phyloP scores from a whole-genome alignment of 2,113 vertebrate genomes.

The Stigmatopora argus region DNA sequence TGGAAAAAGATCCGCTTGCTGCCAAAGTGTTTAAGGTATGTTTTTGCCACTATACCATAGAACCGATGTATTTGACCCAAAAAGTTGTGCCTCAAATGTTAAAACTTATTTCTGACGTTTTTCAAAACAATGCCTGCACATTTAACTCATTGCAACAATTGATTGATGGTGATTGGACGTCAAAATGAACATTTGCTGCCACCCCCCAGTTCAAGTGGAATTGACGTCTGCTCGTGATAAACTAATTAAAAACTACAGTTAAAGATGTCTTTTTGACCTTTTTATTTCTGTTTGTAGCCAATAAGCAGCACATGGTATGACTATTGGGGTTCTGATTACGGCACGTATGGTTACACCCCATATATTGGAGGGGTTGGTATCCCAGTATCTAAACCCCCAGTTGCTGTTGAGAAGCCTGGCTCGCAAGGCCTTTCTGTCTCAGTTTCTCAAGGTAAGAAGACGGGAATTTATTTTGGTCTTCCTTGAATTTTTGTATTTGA shows the following conservation, averaged over 20 bases:
- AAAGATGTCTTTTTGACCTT: no score
- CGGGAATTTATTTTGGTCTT: not conserved
- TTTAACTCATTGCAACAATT: no score
- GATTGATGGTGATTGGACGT: no score
- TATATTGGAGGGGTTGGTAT: conserved; percentile 93
- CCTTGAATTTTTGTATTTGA: not conserved
- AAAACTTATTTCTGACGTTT: no score
- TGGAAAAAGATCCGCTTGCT: conserved; percentile 99
- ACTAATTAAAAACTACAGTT: no score
- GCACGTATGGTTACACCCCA: conserved; percentile 94
- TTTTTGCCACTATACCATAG: conserved; percentile 1
- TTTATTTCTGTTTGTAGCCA: conserved; percentile 70
- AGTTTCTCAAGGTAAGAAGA: conserved; percentile 86
- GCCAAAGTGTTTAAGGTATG: conserved; percentile 99
- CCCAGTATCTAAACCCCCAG: conserved; percentile 87
- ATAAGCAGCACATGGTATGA: conserved; percentile 99
- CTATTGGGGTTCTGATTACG: conserved; percentile 97
- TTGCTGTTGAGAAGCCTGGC: conserved; percentile 84
- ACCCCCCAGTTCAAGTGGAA: no score
- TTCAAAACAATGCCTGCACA: no score
- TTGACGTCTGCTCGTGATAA: no score
- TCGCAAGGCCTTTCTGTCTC: conserved; percentile 91
- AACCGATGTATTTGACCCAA: no score
- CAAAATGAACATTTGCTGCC: no score
- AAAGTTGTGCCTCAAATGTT: no score